phyloP scores from a whole-genome alignment of 2,113 vertebrate genomes.

The Noturus placidus region DNA sequence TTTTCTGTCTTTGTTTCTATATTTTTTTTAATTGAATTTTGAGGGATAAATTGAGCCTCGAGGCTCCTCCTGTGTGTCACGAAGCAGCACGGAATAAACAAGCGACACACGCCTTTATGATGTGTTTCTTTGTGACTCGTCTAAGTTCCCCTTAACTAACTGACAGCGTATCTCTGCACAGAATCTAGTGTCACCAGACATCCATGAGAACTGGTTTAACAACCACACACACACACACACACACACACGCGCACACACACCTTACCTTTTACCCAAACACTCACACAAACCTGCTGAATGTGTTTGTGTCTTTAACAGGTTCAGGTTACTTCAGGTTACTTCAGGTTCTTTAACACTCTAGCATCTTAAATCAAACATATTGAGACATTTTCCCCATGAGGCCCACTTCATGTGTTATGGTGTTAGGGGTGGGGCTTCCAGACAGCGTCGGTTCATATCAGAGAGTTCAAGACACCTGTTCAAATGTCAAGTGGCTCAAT shows the following conservation, averaged over 20 bases:
- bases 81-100: neutral
- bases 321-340: too few relatives aligned
- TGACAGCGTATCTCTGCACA: neutral
- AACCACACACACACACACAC: neutral
- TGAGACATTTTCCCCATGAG: too few relatives aligned
- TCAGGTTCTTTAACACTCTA: too few relatives aligned
- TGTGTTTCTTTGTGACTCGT: neutral
- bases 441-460: too few relatives aligned
- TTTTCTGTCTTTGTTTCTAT: neutral
- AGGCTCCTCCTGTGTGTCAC: neutral
- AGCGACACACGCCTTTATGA: neutral
- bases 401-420: too few relatives aligned
- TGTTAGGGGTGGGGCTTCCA: too few relatives aligned
- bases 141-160: neutral
- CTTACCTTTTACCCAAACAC: neutral
- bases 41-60: neutral
- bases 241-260: neutral
- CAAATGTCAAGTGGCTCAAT: neutral
- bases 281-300: neutral
- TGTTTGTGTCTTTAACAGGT: neutral
- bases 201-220: constrained; percentile 31
- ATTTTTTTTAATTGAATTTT: neutral
- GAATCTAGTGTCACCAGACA: neutral
- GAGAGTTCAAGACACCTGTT: neutral
- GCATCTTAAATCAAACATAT: too few relatives aligned